These are phyloP conservation scores for Fabriciana adippe DNA, from an alignment of 2,888 invertebrate species.

Conservation along the genomic window DNA sequence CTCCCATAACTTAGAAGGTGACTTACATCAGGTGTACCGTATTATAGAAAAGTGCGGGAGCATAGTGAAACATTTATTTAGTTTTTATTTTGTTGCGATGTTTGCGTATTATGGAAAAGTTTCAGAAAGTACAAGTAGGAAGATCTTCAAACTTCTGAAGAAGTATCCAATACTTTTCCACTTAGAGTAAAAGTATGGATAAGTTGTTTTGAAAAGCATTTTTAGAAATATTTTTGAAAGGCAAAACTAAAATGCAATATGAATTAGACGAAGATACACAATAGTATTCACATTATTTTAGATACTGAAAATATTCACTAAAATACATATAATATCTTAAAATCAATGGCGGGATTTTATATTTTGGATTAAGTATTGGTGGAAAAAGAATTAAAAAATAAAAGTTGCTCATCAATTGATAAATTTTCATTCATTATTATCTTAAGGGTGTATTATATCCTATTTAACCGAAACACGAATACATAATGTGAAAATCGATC, in stretches of 20 bases:
- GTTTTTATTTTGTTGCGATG: constrained; percentile 11
- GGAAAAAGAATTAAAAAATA: too few relatives aligned
- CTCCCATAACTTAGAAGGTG: constrained; percentile 50
- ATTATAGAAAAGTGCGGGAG: constrained; percentile 37
- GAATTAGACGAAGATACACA: neutral
- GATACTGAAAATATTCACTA: too few relatives aligned
- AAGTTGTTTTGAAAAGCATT: constrained; percentile 15
- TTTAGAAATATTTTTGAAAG: constrained; percentile 13
- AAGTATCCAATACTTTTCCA: constrained; percentile 17
- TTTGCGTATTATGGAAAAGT: constrained; percentile 18
- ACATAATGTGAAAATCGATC: too few relatives aligned
- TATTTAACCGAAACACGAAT: too few relatives aligned
- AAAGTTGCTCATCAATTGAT: too few relatives aligned
- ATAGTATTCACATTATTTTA: too few relatives aligned
- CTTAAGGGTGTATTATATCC: too few relatives aligned
- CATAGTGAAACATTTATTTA: constrained; percentile 27
- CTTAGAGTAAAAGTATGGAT: constrained; percentile 17
- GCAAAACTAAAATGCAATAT: neutral
- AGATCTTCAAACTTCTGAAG: constrained; percentile 8
- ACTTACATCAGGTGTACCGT: constrained; percentile 50
- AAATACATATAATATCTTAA: too few relatives aligned
- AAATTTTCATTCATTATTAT: too few relatives aligned
- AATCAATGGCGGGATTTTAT: too few relatives aligned
- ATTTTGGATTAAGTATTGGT: too few relatives aligned
- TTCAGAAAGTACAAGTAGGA: neutral